Evolutionary conservation across 2,888 invertebrate genomes (phyloP).

Genomic region (Stegana nigrithorax): DNA sequence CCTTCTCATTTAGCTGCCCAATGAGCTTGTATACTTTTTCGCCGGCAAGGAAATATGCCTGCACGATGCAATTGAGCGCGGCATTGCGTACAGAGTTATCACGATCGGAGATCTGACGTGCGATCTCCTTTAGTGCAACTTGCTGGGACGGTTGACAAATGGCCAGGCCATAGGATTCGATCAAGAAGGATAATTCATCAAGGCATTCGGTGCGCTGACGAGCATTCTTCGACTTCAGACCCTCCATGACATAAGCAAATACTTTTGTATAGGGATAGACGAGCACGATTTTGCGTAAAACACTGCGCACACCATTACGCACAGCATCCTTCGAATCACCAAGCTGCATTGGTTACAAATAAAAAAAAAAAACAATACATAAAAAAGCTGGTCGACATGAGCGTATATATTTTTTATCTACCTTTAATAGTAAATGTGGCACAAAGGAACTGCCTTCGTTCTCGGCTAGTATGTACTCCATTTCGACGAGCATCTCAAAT

Average conservation of each 20-base stretch:
- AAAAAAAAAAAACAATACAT: neutral
- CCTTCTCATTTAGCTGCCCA: constrained; percentile 94
- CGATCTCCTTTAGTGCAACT: constrained; percentile 84
- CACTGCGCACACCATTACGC: constrained; percentile 85
- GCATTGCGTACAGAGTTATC: constrained; percentile 97
- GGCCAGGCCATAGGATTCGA: constrained; percentile 85
- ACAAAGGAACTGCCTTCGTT: constrained; percentile 93
- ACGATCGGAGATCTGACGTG: constrained; percentile 93
- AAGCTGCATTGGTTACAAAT: constrained; percentile 71
- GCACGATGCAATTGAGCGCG: constrained; percentile 92
- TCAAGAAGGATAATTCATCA: constrained; percentile 87
- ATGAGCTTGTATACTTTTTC: constrained; percentile 90
- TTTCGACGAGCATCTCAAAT: constrained; percentile 83
- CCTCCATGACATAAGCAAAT: constrained; percentile 92
- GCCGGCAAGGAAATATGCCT: constrained; percentile 90
- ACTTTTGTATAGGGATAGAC: constrained; percentile 91
- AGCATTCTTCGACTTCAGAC: constrained; percentile 95
- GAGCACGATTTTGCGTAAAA: constrained; percentile 86
- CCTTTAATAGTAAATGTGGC: constrained; percentile 94
- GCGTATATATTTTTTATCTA: constrained; percentile 50
- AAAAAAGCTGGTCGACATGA: neutral
- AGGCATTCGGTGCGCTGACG: constrained; percentile 96
- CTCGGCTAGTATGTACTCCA: constrained; percentile 88
- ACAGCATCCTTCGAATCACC: constrained; percentile 98
- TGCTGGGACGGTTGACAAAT: constrained; percentile 86